Conservation (phyloP, 2,888 invertebrate species). For the Tipula helvola region DNA sequence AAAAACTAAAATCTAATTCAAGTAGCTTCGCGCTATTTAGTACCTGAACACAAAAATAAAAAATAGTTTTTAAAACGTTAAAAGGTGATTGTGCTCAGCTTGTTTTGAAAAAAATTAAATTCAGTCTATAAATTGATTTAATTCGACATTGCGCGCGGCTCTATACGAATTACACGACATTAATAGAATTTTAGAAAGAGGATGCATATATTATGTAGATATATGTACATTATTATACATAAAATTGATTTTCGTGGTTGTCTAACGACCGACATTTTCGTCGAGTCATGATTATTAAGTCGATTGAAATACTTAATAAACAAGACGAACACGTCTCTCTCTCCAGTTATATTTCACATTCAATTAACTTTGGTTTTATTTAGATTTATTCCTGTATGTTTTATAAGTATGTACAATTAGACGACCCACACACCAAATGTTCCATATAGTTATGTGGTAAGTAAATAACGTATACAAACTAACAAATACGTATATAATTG, state of each 20-base stretch:
- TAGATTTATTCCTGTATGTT: neutral
- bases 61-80: neutral
- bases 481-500: neutral
- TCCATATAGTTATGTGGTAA: neutral
- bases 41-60: neutral
- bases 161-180: neutral
- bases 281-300: slow-evolving; percentile 4
- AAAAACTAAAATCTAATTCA: neutral
- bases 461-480: neutral
- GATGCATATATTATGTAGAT: neutral
- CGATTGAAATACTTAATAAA: neutral
- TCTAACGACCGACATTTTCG: slow-evolving; percentile 4
- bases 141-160: neutral
- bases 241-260: neutral
- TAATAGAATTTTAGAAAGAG: neutral
- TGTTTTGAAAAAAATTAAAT: neutral
- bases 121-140: neutral
- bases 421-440: neutral
- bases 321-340: neutral
- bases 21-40: neutral
- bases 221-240: neutral
- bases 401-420: neutral
- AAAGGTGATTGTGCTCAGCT: neutral
- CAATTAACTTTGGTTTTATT: neutral
- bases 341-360: neutral